phyloP scores from a whole-genome alignment of 2,888 invertebrate genomes.

The Lycia hirtaria region DNA sequence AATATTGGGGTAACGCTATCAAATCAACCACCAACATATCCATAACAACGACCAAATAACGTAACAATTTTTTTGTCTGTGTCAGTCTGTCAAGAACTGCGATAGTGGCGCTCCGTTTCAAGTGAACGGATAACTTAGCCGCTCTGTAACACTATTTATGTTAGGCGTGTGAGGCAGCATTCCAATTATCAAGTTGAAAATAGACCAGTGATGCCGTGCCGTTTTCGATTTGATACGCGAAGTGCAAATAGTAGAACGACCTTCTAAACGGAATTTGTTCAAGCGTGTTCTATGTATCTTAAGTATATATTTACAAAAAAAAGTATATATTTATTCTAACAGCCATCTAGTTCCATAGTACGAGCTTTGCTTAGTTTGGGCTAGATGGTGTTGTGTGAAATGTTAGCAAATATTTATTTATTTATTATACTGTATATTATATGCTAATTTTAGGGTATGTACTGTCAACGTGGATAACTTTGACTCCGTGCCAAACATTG shows the following conservation, averaged over 20 bases:
- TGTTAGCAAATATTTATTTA: no score
- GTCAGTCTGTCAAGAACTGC: neutral
- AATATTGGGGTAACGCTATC: constrained; percentile 23
- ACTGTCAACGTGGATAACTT: no score
- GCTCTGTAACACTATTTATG: constrained; percentile 14
- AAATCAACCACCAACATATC: constrained; percentile 4
- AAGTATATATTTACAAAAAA: no score
- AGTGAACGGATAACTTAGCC: neutral
- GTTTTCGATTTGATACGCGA: neutral
- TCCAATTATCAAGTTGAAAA: constrained; percentile 10
- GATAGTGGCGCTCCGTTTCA: neutral
- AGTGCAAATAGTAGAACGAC: neutral
- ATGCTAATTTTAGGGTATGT: no score
- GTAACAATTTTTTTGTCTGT: neutral
- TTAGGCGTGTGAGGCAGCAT: neutral
- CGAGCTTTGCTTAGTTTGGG: no score
- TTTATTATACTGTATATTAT: no score
- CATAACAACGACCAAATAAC: neutral
- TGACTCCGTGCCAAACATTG: no score
- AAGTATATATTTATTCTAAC: no score
- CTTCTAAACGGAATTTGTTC: neutral
- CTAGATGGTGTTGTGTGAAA: no score
- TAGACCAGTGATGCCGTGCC: constrained; percentile 10
- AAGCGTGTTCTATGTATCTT: neutral
- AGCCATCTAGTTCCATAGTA: no score